Evolutionary conservation across 2,113 vertebrate species (phyloP), one percentile per base, ranked within the genome.

Genomic region (Xenopus laevis): DNA sequence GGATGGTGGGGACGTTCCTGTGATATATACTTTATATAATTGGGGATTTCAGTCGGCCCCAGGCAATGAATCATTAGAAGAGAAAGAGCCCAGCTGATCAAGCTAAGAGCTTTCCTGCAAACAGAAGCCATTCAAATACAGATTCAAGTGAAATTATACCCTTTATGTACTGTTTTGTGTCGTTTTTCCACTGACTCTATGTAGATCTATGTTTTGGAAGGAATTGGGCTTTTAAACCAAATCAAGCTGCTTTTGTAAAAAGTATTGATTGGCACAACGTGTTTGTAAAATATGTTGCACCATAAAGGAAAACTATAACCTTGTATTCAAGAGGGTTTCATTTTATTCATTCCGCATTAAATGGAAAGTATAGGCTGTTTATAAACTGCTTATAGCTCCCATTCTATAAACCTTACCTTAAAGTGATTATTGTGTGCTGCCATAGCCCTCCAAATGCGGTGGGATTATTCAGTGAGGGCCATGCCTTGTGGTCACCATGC

Each of bases 11-110:
- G 57, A 60, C 23, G 33, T 71, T 46, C 13, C 40, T 46, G 18
- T 71, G 68, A 60, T 60, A 71, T 71, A 71, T 71, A 47, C 53
- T 61, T 71, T 46, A 21, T 71, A 46, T 61, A 71, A 60, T 60
- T 46, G 53, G 33, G 40, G 57, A 71, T 71, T 71, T 45, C 27
- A 47, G 30, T 58, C 44, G 53, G 67, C 50, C 52, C 10, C 10
- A 58, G 67, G 67, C 52, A 17, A 69, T 46, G 27, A 69, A 69
- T 69, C 67, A 58, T 69, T 18, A 53, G 12, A 30, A 44, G 67
- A 58, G 58, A 69, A 20, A 65, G 11, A 58, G 47, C 33, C 27
- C 53, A 44, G 50, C 47, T 53, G n/a, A 57, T 69, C 67, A 69
- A 17, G 50, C 58, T 69, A 40, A 57, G 13, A 20, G 67, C 10